Percentiles rank a stretch among this genome's conserved stretches.
Conservation (phyloP, 2,888 invertebrate genomes). For the Eupithecia insigniata region DNA sequence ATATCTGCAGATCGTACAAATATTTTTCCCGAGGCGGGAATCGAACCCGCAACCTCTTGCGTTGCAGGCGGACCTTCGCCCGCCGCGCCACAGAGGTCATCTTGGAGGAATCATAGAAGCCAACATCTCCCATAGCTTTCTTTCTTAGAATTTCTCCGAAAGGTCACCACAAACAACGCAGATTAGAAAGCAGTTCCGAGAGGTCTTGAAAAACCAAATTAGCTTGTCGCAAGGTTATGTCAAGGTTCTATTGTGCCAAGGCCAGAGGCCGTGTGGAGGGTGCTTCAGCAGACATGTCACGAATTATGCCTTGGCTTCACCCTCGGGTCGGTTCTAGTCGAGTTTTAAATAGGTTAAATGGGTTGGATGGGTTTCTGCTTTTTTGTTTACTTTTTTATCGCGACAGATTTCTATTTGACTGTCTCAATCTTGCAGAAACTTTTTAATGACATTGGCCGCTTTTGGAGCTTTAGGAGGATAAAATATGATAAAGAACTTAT, state of each 20-base stretch:
- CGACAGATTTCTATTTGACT: neutral
- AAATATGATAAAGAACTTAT: neutral
- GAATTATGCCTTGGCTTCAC: constrained; percentile 47
- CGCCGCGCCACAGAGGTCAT: no score
- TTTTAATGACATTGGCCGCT: neutral
- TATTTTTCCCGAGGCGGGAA: no score
- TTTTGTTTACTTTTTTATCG: constrained; percentile 6
- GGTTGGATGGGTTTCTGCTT: constrained; percentile 43
- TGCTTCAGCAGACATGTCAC: constrained; percentile 53
- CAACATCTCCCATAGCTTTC: neutral
- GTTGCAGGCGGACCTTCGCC: no score
- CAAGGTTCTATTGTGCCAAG: constrained; percentile 59
- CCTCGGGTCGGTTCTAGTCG: constrained; percentile 49
- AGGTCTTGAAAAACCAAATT: constrained; percentile 35
- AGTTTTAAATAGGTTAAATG: constrained; percentile 45
- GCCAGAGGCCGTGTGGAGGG: constrained; percentile 52
- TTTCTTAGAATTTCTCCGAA: neutral
- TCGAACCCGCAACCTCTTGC: no score
- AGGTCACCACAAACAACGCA: constrained; percentile 1
- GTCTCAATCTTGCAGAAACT: neutral
- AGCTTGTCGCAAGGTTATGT: constrained; percentile 50
- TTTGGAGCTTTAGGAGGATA: neutral
- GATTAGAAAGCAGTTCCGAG: constrained; percentile 8
- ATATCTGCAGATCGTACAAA: no score
- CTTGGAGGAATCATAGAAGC: neutral